Evolutionary conservation across 2,113 vertebrate species (phyloP).

Genomic region (Odontophorus gujanensis): DNA sequence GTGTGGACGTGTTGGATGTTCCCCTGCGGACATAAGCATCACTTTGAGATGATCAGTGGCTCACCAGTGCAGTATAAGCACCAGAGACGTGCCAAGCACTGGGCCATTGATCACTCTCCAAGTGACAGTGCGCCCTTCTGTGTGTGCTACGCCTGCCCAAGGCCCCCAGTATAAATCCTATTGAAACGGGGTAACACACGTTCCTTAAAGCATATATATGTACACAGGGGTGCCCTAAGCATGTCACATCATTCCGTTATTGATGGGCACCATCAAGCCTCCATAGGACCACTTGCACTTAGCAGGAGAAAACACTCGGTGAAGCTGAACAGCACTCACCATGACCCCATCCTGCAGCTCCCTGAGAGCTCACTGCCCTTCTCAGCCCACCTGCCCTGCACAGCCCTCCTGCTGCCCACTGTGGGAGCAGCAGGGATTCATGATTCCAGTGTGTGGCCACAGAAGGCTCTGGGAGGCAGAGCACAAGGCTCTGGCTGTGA

Average conservation of each 20-base stretch:
- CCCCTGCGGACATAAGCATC: not conserved
- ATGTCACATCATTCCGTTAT: not conserved
- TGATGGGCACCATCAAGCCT: not conserved
- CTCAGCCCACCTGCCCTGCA: not conserved
- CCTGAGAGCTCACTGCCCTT: not conserved
- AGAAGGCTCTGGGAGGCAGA: not conserved
- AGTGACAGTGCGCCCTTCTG: not conserved
- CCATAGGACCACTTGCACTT: not conserved
- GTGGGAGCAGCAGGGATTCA: not conserved
- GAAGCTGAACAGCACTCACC: not conserved
- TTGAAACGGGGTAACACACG: not conserved
- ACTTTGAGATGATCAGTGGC: not conserved
- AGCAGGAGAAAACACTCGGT: not conserved
- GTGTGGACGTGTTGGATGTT: not conserved
- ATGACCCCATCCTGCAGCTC: not conserved
- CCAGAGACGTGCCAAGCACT: not conserved
- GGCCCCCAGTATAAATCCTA: not conserved
- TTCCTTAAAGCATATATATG: not conserved
- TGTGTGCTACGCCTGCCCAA: not conserved
- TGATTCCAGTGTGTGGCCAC: not conserved
- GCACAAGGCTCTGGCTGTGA: not conserved
- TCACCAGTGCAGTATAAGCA: not conserved
- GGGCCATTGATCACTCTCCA: constrained; percentile 2
- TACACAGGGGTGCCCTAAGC: not conserved
- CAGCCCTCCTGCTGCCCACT: not conserved